Evolutionary conservation across 2,797 vertebrate species (phyloP).

Genomic region (Sebastes miniatus): DNA sequence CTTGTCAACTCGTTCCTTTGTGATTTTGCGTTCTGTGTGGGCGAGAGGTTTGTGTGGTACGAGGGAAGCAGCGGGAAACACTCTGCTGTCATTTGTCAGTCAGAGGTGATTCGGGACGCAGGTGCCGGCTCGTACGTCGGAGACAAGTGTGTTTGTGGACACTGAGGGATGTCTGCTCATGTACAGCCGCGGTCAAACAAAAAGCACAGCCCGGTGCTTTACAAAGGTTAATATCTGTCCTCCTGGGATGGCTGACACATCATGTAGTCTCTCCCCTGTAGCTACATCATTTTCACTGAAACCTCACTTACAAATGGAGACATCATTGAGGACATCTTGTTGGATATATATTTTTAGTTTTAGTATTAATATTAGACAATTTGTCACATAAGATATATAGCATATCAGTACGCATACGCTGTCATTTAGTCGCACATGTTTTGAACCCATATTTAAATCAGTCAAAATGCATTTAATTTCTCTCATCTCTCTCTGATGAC

Average conservation of each 20-base stretch:
- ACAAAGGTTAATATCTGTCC: slow-evolving; percentile 53
- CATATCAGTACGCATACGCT: background rate
- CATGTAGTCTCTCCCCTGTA: background rate
- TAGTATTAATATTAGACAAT: background rate
- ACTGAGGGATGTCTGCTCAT: slow-evolving; percentile 6
- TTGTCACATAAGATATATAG: background rate
- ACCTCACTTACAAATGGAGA: background rate
- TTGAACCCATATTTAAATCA: too few relatives aligned
- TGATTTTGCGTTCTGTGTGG: slow-evolving; percentile 43
- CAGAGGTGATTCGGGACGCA: slow-evolving; percentile 44
- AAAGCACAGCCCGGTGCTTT: slow-evolving; percentile 13
- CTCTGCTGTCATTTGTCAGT: slow-evolving; percentile 64
- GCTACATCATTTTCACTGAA: slow-evolving; percentile 14
- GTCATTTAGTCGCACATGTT: background rate
- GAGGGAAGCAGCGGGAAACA: slow-evolving; percentile 24
- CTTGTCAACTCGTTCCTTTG: slow-evolving; percentile 58
- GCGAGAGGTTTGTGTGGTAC: slow-evolving; percentile 10
- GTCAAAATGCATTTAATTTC: background rate
- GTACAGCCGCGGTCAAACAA: slow-evolving; percentile 19
- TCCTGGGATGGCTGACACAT: slow-evolving; percentile 31
- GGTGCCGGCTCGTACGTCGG: slow-evolving; percentile 5
- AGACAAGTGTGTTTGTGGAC: slow-evolving; percentile 35
- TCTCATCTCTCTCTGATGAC: background rate
- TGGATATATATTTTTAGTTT: background rate
- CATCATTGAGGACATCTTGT: background rate